Base-by-base conservation (phyloP, 2,888 invertebrate species). In the Uloborus plumipes region DNA sequence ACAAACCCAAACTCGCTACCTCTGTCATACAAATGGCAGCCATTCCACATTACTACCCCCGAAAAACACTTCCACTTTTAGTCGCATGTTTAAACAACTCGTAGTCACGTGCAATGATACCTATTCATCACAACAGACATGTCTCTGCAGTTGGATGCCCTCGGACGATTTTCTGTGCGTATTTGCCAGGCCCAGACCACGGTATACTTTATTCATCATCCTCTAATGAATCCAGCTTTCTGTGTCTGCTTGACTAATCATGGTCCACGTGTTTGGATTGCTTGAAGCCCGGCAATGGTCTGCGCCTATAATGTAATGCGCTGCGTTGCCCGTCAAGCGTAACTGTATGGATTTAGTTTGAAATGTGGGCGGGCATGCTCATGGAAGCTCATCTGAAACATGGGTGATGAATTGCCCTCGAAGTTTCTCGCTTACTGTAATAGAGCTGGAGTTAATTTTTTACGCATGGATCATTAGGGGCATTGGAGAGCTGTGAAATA, bases 161-260 rank as follows among this genome's bases (percentile, higher is more conserved):
- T 39, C 39, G 39, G 39, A 39, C 39, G 7, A 9, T 39, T 39
- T 39, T 39, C 39, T 39, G 39, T 39, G 9, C 1, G 39, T 39
- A 39, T 39, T 39, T 39, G 39, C 39, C 7, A 39, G n/a, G 39
- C 39, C 39, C 39, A 39, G 11, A 39, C 39, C 39, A 39, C 39
- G 39, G 39, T 39, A 39, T 6, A 39, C 39, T 39, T 39, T 31
- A 75, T 75, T 75, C 75, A 67, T 75, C 70, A 69, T 47, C 64
- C 71, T 7, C n/a, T 78, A 78, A 78, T 78, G 70, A 64, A 78
- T 78, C 64, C 77, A 70, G 69, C 50, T 47, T 73, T 55, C 77
- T 65, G 64, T 65, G 64, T 55, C 70, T 62, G 73, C 62, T 53
- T 69, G 53, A 62, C 31, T 61, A 59, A 49, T 47, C 20, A 58